Conservation (phyloP, 2,113 vertebrate genomes). For the Mandrillus leucophaeus region DNA sequence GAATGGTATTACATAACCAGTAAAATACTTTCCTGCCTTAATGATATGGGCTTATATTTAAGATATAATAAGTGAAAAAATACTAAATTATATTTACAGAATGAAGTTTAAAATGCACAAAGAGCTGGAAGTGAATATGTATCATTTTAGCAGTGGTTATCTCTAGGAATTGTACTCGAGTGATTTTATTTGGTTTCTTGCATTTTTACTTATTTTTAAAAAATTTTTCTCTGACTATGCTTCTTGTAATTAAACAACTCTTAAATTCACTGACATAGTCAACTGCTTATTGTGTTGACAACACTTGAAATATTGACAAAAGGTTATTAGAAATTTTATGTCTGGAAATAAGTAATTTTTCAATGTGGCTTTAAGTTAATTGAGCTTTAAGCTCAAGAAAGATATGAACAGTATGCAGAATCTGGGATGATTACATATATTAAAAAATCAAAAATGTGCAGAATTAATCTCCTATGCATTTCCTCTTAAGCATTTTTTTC, state of each 20-base stretch:
- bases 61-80: neutral
- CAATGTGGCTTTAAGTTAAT: neutral
- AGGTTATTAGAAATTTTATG: neutral
- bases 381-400: neutral
- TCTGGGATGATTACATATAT: neutral
- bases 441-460: neutral
- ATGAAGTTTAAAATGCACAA: neutral
- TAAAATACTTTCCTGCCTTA: constrained; percentile 22
- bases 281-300: neutral
- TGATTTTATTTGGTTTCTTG: neutral
- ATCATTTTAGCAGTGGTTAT: neutral
- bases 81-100: neutral
- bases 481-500: neutral
- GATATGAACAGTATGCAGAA: neutral
- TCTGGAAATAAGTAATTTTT: constrained; percentile 41
- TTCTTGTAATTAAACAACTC: neutral
- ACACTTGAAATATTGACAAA: neutral
- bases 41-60: neutral
- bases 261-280: neutral
- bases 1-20: neutral
- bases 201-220: neutral
- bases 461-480: neutral
- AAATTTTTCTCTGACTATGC: neutral
- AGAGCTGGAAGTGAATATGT: neutral
- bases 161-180: neutral